Evolutionary conservation across 2,888 invertebrate genomes (phyloP), one percentile per base, ranked within the genome.

Genomic region (Tanytarsus gracilentus): DNA sequence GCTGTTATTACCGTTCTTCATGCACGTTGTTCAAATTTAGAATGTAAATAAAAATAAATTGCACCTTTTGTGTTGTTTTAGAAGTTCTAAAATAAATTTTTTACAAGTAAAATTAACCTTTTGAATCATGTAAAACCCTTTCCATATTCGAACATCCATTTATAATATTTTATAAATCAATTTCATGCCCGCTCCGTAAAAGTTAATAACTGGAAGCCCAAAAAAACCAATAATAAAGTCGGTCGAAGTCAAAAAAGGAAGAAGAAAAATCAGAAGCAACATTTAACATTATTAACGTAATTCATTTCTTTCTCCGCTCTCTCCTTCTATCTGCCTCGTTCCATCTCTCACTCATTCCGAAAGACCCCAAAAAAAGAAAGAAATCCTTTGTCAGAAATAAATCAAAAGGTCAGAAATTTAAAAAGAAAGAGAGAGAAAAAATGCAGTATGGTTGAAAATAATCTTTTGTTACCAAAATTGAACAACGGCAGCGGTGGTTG

Each of bases 331-430:
- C n/a, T n/a, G n/a, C n/a, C 23, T 44, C 21, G 8, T 44, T 44
- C 18, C 6, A 18, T 44, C 44, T 44, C 11, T 44, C 21, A 44
- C 16, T n/a, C 16, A 36, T 14, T 14, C 5, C 36, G 36, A 14
- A 36, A 36, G 16, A n/a, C 36, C 14, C 36, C n/a, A 36, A 36
- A 36, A 11, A 11, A 36, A 11, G 39, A 44, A 44, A 39, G 21
- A 44, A 44, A 18, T 18, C 44, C 23, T 44, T 44, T 44, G 44
- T 44, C 44, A 44, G 44, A 44, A 44, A 44, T 44, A 44, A 44
- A 44, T 44, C 21, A 44, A 44, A 44, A 44, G 44, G 44, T 44
- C 44, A 21, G 18, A 21, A 44, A n/a, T n/a, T n/a, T n/a, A n/a
- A n/a, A n/a, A n/a, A n/a, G n/a, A n/a, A 23, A 8, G 23, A 33